A percentile compares a stretch with the other conserved stretches of the same genome.
Conservation (phyloP, 2,113 vertebrate species). For the Mesembrinibis cayennensis region DNA sequence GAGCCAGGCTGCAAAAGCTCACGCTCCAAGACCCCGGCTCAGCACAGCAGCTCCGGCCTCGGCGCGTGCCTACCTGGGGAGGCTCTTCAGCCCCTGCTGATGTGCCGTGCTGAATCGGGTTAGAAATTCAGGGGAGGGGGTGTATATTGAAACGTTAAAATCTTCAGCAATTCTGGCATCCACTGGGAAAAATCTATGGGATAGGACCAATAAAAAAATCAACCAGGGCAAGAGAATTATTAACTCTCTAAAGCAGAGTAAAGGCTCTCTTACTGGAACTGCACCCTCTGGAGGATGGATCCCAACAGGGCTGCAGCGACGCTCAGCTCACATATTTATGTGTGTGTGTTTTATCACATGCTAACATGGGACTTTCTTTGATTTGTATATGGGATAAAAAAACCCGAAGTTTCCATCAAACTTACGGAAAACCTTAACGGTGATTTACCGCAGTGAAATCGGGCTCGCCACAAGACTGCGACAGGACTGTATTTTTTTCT, state of each 20-base stretch:
- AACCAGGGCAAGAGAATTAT: slow-evolving; percentile 19
- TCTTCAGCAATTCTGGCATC: not conserved
- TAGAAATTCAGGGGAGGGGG: not conserved
- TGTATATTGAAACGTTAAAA: not conserved
- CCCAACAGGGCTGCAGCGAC: not conserved
- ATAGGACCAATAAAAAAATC: slow-evolving; percentile 1
- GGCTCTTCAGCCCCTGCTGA: not conserved
- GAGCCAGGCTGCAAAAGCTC: not conserved
- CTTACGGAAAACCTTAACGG: slow-evolving; percentile 36
- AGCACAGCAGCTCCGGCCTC: not conserved
- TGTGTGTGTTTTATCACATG: slow-evolving; percentile 40
- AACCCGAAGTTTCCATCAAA: slow-evolving; percentile 5
- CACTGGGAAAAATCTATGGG: not conserved
- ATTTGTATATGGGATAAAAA: slow-evolving; percentile 37
- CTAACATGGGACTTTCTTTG: slow-evolving; percentile 25
- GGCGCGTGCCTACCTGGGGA: accelerated
- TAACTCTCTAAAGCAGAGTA: not conserved
- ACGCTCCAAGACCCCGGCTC: not conserved
- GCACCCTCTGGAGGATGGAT: slow-evolving; percentile 22
- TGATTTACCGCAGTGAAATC: slow-evolving; percentile 65
- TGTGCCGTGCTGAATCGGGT: not conserved
- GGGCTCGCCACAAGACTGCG: slow-evolving; percentile 42
- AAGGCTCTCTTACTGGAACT: slow-evolving; percentile 18
- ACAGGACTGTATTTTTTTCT: slow-evolving; percentile 60
- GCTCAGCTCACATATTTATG: not conserved